Base-by-base conservation (phyloP, 1,140 invertebrate genomes). In the Portunus trituberculatus region DNA sequence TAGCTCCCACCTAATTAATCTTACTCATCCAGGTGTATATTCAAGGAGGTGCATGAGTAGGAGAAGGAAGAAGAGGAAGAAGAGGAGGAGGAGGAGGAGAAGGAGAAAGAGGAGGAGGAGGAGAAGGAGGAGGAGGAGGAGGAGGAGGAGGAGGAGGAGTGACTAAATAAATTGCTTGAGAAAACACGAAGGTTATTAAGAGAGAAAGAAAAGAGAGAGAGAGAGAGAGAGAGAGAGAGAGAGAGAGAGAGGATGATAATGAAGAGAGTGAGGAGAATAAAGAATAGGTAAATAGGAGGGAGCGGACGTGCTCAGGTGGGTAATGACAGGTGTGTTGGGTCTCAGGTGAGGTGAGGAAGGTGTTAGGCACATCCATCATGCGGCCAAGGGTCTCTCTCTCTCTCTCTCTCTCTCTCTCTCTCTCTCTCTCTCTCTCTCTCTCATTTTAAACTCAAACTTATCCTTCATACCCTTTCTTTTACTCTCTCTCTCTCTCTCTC, bases 251-350 rank as follows among this genome's bases (percentile, higher is more conserved):
- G 67, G 0, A 25, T 88, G 7, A 45, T 20, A 32, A 46, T 20
- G 31, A 88, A 46, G 45, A 88, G 86, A 88, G 86, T 45, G 67
- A 76, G 67, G 67, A 59, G 52, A 76, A 76, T n/a, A 20, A 76
- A 25, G 25, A 76, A 76, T n/a, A 76, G 67, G n/a, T 20, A 76
- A 76, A 76, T 76, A n/a, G 67, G 20, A 76, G 67, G 67, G 67
- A 76, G n/a, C 20, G 67, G 67, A 76, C 67, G 25, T n/a, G 67
- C 4, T 7, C 67, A 76, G 67, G 67, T 76, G 67, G 20, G 67
- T 76, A 76, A 76, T 76, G 25, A 76, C 67, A 76, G 67, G 67
- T 76, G 67, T 76, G 67, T 12, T 20, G 67, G 67, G 25, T 25
- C 67, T 25, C 20, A 76, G 67, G 67, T 76, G 67, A n/a, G n/a